Evolutionary conservation across 2,888 invertebrate genomes (phyloP).

Genomic region (Cylloceria caligata): DNA sequence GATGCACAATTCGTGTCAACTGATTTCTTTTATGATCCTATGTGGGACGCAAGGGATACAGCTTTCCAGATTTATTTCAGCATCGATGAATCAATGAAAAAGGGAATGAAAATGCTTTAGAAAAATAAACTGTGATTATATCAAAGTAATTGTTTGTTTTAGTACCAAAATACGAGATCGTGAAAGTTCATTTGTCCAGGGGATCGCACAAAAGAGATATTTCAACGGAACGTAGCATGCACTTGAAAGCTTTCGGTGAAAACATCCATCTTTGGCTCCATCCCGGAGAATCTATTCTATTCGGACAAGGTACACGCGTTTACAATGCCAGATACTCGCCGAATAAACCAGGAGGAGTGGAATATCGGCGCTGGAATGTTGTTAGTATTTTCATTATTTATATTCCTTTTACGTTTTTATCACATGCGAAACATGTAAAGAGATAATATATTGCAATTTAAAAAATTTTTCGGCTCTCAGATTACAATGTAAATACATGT

Average conservation of each 20-base stretch:
- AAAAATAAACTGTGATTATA: not conserved
- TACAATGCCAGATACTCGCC: conserved; percentile 19
- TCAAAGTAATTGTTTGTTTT: conserved; percentile 2
- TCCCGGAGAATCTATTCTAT: conserved; percentile 51
- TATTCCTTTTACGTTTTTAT: too few species aligned
- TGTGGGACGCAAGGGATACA: too few species aligned
- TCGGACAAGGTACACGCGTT: conserved; percentile 50
- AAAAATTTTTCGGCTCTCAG: too few species aligned
- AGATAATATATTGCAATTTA: too few species aligned
- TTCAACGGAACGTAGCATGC: conserved; percentile 14
- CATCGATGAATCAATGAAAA: too few species aligned
- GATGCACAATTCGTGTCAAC: too few species aligned
- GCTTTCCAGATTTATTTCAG: too few species aligned
- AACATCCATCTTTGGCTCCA: conserved; percentile 59
- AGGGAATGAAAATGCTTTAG: not conserved
- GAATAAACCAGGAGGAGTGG: not conserved
- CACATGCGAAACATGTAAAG: too few species aligned
- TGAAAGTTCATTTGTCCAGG: conserved; percentile 37
- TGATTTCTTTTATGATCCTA: too few species aligned
- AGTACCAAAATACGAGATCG: conserved; percentile 61
- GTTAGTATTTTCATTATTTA: conserved; percentile 43
- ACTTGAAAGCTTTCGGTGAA: conserved; percentile 54
- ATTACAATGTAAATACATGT: too few species aligned
- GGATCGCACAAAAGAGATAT: conserved; percentile 43
- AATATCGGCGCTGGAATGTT: not conserved